Conservation (phyloP, 1,140 invertebrate species). For the Gerris buenoi region DNA sequence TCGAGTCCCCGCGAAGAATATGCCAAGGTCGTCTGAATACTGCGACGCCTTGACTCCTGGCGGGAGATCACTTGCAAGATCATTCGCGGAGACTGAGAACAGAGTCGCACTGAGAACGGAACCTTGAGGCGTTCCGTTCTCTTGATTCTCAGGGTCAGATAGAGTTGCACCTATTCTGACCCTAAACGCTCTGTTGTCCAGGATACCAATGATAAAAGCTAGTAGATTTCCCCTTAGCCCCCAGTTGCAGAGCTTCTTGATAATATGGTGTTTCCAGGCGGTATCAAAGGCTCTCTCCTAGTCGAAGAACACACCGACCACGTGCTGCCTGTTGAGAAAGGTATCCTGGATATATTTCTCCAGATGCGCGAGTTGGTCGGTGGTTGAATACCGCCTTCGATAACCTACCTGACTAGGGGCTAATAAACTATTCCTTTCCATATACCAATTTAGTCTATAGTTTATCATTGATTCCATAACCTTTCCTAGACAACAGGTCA, state of each 20-base stretch:
- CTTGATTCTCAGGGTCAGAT: too few relatives aligned
- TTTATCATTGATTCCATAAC: neutral
- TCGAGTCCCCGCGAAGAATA: too few relatives aligned
- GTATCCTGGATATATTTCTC: neutral
- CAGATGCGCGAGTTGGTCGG: neutral
- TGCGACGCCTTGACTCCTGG: too few relatives aligned
- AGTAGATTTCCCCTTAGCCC: neutral
- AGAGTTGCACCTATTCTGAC: too few relatives aligned
- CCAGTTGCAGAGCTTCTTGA: neutral
- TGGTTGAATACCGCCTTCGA: neutral
- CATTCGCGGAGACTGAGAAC: too few relatives aligned
- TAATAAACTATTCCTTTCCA: neutral
- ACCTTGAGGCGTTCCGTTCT: too few relatives aligned
- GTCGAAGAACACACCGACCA: neutral
- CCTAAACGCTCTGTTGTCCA: too few relatives aligned
- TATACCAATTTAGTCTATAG: neutral
- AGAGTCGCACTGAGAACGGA: too few relatives aligned
- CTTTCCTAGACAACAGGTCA: neutral
- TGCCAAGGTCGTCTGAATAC: too few relatives aligned
- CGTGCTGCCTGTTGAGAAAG: neutral
- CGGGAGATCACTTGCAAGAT: too few relatives aligned
- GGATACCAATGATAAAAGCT: neutral
- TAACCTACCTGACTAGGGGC: neutral
- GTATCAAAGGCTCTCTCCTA: neutral
- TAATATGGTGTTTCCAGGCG: neutral